Evolutionary conservation across 2,797 vertebrate genomes (phyloP).

Genomic region (Squalus acanthias): DNA sequence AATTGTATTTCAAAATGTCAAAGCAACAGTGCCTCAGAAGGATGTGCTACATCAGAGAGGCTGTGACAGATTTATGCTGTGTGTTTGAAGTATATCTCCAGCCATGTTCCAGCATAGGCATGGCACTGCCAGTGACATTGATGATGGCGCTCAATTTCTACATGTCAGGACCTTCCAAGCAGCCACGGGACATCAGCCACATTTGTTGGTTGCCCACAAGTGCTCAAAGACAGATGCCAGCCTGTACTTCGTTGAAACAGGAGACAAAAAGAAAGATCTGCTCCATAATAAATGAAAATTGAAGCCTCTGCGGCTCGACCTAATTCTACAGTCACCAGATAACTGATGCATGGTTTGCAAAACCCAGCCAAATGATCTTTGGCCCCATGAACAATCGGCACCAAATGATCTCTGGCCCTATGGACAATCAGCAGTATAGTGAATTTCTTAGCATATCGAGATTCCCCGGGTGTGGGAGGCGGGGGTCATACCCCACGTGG

Average conservation of each 20-base stretch:
- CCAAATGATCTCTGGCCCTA: neutral
- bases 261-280: no score
- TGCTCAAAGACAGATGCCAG: neutral
- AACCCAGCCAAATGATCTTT: neutral
- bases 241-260: no score
- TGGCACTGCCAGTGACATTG: neutral
- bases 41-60: no score
- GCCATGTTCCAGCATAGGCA: neutral
- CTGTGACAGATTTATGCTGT: neutral
- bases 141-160: neutral
- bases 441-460: neutral
- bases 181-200: neutral
- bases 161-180: neutral
- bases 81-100: neutral
- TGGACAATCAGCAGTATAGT: neutral
- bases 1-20: no score
- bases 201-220: neutral
- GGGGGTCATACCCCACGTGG: neutral
- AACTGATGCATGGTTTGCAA: neutral
- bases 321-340: neutral
- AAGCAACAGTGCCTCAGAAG: neutral
- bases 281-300: no score
- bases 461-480: neutral
- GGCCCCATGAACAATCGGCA: neutral
- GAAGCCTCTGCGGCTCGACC: no score